These are phyloP conservation scores for Mylabris sibirica DNA, from an alignment of 2,888 invertebrate species.

Conservation along the genomic window DNA sequence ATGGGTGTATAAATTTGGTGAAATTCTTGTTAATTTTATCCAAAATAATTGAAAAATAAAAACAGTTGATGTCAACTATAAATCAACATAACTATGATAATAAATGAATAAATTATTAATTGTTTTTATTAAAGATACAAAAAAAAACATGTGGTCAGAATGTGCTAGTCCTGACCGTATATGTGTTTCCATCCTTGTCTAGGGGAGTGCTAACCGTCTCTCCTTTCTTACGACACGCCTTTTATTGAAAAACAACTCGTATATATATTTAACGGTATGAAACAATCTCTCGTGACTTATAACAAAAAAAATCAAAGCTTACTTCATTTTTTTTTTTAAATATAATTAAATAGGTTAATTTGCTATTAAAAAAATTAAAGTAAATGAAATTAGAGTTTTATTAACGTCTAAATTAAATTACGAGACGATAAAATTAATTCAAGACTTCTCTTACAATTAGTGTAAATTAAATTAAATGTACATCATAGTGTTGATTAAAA, in stretches of 20 bases:
- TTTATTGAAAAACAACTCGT: background rate
- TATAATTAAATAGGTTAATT: no score
- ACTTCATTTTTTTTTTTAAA: no score
- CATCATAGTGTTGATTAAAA: no score
- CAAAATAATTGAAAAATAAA: background rate
- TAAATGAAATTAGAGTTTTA: no score
- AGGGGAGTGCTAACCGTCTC: constrained; percentile 96
- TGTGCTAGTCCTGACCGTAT: constrained; percentile 63
- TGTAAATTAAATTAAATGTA: no score
- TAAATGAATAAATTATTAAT: background rate
- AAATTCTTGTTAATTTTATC: background rate
- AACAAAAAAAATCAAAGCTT: background rate
- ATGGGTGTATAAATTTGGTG: background rate
- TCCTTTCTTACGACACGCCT: constrained; percentile 95
- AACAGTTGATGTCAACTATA: background rate
- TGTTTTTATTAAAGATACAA: background rate
- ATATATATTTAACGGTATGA: background rate
- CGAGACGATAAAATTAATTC: no score
- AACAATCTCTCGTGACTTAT: background rate
- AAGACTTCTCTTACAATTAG: no score
- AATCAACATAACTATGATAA: background rate
- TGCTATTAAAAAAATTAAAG: no score
- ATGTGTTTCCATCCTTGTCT: constrained; percentile 91
- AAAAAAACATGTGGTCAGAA: constrained; percentile 62
- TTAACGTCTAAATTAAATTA: no score